Evolutionary conservation across 2,113 vertebrate genomes (phyloP).

Genomic region (Tragulus kanchil): DNA sequence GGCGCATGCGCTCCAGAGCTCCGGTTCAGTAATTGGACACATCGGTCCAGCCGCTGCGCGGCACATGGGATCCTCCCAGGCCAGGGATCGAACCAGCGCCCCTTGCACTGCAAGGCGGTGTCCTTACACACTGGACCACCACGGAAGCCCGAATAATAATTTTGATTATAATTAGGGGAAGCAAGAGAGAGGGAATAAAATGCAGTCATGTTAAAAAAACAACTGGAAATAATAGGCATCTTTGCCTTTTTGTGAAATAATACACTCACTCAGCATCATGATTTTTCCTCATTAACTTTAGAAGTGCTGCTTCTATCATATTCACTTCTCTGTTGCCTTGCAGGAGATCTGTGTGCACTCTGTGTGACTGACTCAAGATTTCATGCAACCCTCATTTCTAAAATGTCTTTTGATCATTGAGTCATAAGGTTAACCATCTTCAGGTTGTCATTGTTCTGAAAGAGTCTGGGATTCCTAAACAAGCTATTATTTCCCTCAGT

Average conservation of each 20-base stretch:
- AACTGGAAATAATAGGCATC: slow-evolving; percentile 32
- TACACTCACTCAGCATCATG: neutral
- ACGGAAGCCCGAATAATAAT: neutral
- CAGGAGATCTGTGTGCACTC: neutral
- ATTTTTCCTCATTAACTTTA: slow-evolving; percentile 49
- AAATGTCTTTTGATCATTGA: slow-evolving; percentile 54
- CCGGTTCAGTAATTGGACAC: too few species aligned
- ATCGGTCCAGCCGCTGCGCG: too few species aligned
- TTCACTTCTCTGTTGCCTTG: neutral
- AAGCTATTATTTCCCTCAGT: slow-evolving; percentile 45
- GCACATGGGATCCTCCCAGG: too few species aligned
- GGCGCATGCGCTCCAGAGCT: too few species aligned
- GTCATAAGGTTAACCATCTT: slow-evolving; percentile 20
- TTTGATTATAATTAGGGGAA: slow-evolving; percentile 36
- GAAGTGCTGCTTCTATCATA: neutral
- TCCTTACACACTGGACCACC: too few species aligned
- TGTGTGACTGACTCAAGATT: neutral
- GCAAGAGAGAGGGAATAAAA: neutral
- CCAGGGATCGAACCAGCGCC: too few species aligned
- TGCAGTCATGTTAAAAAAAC: neutral
- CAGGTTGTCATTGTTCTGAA: slow-evolving; percentile 39
- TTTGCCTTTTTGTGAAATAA: neutral
- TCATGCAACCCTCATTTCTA: slow-evolving; percentile 53
- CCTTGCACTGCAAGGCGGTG: too few species aligned
- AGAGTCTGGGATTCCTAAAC: slow-evolving; percentile 29